Percentiles rank a stretch among this genome's conserved stretches.
Conservation (phyloP, 2,797 vertebrate species). For the Rhabdophis nuchalis region DNA sequence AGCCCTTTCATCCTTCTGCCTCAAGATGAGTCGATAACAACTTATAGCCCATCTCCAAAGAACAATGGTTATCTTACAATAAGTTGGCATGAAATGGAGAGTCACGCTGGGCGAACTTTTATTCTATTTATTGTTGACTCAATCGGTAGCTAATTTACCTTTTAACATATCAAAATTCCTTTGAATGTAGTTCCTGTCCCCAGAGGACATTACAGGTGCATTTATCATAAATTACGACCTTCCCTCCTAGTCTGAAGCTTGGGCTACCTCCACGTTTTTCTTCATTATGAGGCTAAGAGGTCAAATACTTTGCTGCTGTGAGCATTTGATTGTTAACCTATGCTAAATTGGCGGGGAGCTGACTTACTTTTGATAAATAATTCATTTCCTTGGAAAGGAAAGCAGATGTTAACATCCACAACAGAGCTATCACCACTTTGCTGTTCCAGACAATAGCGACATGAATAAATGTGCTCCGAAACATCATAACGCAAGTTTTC, state of each 20-base stretch:
- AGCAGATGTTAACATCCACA: background rate
- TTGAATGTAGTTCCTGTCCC: background rate
- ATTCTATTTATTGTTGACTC: constrained; percentile 6
- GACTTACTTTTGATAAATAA: background rate
- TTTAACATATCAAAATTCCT: background rate
- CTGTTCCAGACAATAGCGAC: background rate
- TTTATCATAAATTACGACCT: background rate
- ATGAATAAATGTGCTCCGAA: background rate
- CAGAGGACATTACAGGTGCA: background rate
- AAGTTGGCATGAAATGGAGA: constrained; percentile 16
- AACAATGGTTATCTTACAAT: constrained; percentile 16
- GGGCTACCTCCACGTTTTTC: too few relatives aligned
- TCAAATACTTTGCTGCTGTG: background rate
- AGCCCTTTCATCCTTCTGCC: too few relatives aligned
- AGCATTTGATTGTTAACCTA: background rate
- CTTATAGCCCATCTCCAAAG: constrained; percentile 21
- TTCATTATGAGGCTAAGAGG: background rate
- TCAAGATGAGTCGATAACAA: constrained; percentile 44
- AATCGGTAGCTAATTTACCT: background rate
- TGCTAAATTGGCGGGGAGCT: background rate
- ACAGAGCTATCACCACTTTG: background rate
- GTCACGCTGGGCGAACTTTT: background rate
- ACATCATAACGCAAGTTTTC: background rate
- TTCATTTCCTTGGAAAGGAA: background rate
- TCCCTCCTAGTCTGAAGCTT: background rate